Evolutionary conservation across 2,888 invertebrate species (phyloP).

Genomic region (Drosophila putrida): DNA sequence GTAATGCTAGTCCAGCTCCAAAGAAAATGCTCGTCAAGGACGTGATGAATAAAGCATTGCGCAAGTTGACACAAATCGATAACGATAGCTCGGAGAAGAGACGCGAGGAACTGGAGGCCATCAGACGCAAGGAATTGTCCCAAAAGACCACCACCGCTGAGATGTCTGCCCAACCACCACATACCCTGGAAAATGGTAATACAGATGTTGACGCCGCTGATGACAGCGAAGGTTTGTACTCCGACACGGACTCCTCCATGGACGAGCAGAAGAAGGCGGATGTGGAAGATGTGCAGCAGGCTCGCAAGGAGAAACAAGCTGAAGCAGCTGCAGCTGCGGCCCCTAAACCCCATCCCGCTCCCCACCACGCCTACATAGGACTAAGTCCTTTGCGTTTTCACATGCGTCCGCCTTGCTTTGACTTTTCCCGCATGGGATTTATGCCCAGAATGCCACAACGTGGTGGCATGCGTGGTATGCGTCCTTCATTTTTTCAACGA

Average conservation of each 20-base stretch:
- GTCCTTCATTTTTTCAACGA: constrained; percentile 66
- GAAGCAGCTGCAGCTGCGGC: constrained; percentile 67
- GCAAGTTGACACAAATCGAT: constrained; percentile 60
- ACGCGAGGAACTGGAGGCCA: constrained; percentile 76
- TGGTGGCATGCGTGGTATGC: constrained; percentile 66
- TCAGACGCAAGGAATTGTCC: constrained; percentile 64
- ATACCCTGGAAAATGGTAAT: constrained; percentile 29
- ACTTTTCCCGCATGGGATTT: constrained; percentile 63
- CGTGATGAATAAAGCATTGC: constrained; percentile 60
- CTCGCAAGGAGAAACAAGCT: constrained; percentile 67
- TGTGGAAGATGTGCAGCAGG: constrained; percentile 67
- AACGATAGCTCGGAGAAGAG: constrained; percentile 61
- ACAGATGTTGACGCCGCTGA: constrained; percentile 42
- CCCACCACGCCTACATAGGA: constrained; percentile 50
- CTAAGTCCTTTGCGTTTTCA: constrained; percentile 58
- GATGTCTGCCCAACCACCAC: neutral
- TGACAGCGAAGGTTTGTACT: constrained; percentile 68
- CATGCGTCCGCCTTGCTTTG: constrained; percentile 62
- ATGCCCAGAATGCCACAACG: constrained; percentile 66
- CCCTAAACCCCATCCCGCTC: constrained; percentile 1
- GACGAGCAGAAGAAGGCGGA: constrained; percentile 51
- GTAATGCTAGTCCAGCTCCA: constrained; percentile 29
- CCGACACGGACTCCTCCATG: constrained; percentile 66
- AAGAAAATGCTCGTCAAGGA: constrained; percentile 64
- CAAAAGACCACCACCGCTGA: constrained; percentile 14